Percentiles rank a stretch among this genome's conserved stretches.
Evolutionary conservation across 2,113 vertebrate species (phyloP).

Genomic region (Hymenochirus boettgeri): DNA sequence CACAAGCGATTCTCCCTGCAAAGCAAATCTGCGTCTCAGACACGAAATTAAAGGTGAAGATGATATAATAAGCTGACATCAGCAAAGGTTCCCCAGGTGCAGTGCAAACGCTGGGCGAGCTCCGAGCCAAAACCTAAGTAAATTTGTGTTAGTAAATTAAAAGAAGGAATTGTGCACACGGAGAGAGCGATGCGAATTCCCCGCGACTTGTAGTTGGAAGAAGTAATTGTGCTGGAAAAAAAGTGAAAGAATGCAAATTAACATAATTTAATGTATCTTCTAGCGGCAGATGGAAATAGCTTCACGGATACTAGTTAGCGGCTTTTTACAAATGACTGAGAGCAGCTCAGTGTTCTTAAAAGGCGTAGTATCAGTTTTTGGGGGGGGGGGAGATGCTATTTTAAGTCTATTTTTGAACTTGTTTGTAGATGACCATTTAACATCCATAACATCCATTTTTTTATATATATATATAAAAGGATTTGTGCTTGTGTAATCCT

Average conservation of each 20-base stretch:
- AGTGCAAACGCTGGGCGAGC: conserved; percentile 39
- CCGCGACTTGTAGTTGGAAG: conserved; percentile 55
- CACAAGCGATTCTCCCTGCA: neutral
- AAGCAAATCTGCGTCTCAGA: neutral
- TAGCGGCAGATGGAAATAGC: conserved; percentile 59
- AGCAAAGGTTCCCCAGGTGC: neutral
- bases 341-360: conserved; percentile 39
- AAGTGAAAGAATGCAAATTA: conserved; percentile 65
- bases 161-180: conserved; percentile 47
- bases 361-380: conserved; percentile 9
- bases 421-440: too few relatives aligned
- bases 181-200: conserved; percentile 45
- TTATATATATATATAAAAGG: too few relatives aligned
- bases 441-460: too few relatives aligned
- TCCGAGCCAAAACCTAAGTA: conserved; percentile 53
- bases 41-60: neutral
- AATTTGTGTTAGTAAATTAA: conserved; percentile 47
- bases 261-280: conserved; percentile 62
- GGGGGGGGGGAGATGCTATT: too few relatives aligned
- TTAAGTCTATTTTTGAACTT: too few relatives aligned
- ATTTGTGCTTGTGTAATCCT: too few relatives aligned
- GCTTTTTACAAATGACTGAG: conserved; percentile 55
- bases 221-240: conserved; percentile 63
- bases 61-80: neutral
- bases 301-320: conserved; percentile 60